Conservation (phyloP, 1,140 invertebrate species). For the Drosophila equinoxialis region DNA sequence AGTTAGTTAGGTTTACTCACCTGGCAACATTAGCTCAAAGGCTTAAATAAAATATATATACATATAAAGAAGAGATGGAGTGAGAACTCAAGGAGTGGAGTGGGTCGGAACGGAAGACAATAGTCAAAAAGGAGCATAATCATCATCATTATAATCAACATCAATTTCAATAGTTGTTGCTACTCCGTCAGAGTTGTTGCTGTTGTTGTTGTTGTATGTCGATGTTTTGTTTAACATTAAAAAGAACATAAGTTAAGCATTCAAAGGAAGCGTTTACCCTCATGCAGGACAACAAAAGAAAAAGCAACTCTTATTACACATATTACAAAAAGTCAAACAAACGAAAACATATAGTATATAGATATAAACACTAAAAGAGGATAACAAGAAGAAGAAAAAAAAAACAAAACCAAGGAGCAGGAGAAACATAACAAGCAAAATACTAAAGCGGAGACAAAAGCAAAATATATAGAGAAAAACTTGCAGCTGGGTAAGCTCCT, state of each 20-base stretch:
- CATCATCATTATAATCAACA: slow-evolving; percentile 48
- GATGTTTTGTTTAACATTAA: slow-evolving; percentile 42
- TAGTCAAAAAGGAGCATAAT: slow-evolving; percentile 23
- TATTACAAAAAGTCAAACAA: slow-evolving; percentile 53
- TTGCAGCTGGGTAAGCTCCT: slow-evolving; percentile 32
- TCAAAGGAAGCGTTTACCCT: slow-evolving; percentile 49
- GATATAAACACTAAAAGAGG: slow-evolving; percentile 56
- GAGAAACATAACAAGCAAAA: slow-evolving; percentile 53
- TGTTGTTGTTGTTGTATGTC: slow-evolving; percentile 40
- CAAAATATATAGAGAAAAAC: neutral
- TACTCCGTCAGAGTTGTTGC: slow-evolving; percentile 54
- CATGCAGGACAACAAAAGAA: slow-evolving; percentile 22
- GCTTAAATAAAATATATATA: neutral
- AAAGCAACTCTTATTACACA: slow-evolving; percentile 44
- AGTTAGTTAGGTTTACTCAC: slow-evolving; percentile 63
- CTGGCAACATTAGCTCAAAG: slow-evolving; percentile 32
- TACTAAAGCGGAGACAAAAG: slow-evolving; percentile 10
- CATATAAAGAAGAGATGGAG: neutral
- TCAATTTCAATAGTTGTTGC: slow-evolving; percentile 46
- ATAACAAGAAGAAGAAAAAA: slow-evolving; percentile 28
- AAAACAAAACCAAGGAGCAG: neutral
- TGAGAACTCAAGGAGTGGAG: neutral
- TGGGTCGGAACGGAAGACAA: neutral
- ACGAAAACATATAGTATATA: slow-evolving; percentile 41
- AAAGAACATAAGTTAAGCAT: slow-evolving; percentile 66